Evolutionary conservation across 2,888 invertebrate species (phyloP).

Genomic region (Tetramorium bicarinatum): DNA sequence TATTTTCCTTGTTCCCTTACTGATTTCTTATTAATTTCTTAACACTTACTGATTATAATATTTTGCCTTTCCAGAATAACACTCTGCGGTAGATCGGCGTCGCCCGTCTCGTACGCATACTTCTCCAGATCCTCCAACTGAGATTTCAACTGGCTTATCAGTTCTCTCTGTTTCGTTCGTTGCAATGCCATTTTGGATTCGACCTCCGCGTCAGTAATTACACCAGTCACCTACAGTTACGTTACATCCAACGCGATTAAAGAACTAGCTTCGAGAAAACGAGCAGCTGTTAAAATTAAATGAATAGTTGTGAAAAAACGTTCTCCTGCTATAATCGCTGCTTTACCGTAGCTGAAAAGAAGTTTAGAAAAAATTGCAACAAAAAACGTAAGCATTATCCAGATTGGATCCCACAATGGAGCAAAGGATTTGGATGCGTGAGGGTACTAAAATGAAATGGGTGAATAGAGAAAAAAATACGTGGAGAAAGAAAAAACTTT

Average conservation of each 20-base stretch:
- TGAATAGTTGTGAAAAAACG: background rate
- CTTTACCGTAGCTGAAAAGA: background rate
- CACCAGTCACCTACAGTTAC: slow-evolving; percentile 72
- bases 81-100: slow-evolving; percentile 92
- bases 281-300: background rate
- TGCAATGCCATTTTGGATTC: slow-evolving; percentile 89
- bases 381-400: background rate
- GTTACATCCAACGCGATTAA: slow-evolving; percentile 16
- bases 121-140: slow-evolving; percentile 97
- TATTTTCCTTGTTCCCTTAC: background rate
- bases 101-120: slow-evolving; percentile 96
- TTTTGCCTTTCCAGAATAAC: slow-evolving; percentile 95
- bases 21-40: background rate
- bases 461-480: slow-evolving; percentile 28
- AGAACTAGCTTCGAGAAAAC: background rate
- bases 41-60: slow-evolving; percentile 90
- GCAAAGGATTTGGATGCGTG: slow-evolving; percentile 40
- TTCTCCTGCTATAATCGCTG: background rate
- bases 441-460: slow-evolving; percentile 32
- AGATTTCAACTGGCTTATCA: slow-evolving; percentile 95
- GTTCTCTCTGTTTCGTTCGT: slow-evolving; percentile 91
- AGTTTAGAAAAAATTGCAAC: slow-evolving; percentile 12
- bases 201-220: slow-evolving; percentile 85
- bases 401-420: background rate
- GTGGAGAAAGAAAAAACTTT: slow-evolving; percentile 53